Base-by-base conservation (phyloP, 2,888 invertebrate genomes). In the Apotomis turbidana region DNA sequence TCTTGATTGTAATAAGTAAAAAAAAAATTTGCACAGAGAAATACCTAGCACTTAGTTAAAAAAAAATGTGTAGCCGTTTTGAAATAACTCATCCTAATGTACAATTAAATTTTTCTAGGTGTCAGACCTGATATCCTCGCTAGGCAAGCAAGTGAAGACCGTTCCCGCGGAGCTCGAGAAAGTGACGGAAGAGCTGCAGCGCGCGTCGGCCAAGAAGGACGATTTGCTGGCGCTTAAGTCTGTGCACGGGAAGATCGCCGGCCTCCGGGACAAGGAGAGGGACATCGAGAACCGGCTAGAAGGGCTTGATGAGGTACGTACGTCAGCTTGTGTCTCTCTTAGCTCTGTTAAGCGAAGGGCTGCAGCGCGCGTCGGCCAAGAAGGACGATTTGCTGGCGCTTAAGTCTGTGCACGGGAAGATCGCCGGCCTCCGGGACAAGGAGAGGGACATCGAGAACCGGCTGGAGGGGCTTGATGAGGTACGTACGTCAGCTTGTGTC, bases 141-240 rank as follows among this genome's bases (percentile, higher is more conserved):
- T 97, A 61, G 94, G 94, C 46, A 94, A 93, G 63, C 95, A 96
- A 92, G 95, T 97, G 63, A 91, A 95, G 83, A 94, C 94, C 78
- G 94, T 97, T 69, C 97, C 97, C 0, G 88, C 94, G 15, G 94
- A 95, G 82, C 91, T 97, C 55, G 93, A 94, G 71, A 90, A 94
- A 59, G 94, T 95, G 0, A 95, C 96, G 54, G 93, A 90, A 62
- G 93, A 95, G 63, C 83, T 97, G 0, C 95, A 95, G 77, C 87
- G 87, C 10, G 93, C 95, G 72, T 95, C 96, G 60, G 90, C 93
- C 0, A 94, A 95, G 80, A 96, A 96, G 79, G 95, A 96, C 74
- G 94, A 94, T 72, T 85, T 97, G 57, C 89, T 97, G 60, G 94
- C 95, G 76, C 88, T 97, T 78, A 96, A 96, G 85, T 95, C 96